phyloP scores from a whole-genome alignment of 1,140 invertebrate species.

The Andrena cerasifolii region DNA sequence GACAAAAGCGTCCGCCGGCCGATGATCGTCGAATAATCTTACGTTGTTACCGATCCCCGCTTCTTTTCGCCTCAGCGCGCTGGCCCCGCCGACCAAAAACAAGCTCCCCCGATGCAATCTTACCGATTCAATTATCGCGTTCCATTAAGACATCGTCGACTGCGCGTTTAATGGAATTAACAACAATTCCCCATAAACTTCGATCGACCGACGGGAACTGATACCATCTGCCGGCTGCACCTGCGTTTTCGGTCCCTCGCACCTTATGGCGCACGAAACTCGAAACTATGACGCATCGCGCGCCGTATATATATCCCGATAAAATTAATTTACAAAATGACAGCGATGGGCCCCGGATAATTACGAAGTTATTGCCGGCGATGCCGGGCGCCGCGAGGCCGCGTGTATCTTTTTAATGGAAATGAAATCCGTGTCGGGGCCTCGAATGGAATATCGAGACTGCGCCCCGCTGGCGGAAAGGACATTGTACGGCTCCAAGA shows the following conservation, averaged over 20 bases:
- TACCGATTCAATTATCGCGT: constrained; percentile 16
- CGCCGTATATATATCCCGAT: neutral
- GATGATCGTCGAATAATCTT: constrained; percentile 1
- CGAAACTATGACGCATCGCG: constrained; percentile 36
- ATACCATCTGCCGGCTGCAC: constrained; percentile 76
- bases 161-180: constrained; percentile 59
- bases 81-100: neutral
- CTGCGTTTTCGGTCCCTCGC: constrained; percentile 67
- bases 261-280: constrained; percentile 50
- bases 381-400: neutral
- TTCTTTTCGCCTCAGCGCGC: too few species aligned
- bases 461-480: too few species aligned
- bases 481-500: too few species aligned
- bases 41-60: neutral
- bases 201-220: constrained; percentile 74
- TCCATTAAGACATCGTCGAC: neutral
- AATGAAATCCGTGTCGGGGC: too few species aligned
- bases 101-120: neutral
- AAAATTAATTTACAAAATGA: constrained; percentile 39
- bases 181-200: constrained; percentile 64
- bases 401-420: too few species aligned
- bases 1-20: neutral
- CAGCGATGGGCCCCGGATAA: neutral
- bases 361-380: constrained; percentile 22
- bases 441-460: too few species aligned